Conservation (phyloP, 2,888 invertebrate species). For the Diarsia brunnea region DNA sequence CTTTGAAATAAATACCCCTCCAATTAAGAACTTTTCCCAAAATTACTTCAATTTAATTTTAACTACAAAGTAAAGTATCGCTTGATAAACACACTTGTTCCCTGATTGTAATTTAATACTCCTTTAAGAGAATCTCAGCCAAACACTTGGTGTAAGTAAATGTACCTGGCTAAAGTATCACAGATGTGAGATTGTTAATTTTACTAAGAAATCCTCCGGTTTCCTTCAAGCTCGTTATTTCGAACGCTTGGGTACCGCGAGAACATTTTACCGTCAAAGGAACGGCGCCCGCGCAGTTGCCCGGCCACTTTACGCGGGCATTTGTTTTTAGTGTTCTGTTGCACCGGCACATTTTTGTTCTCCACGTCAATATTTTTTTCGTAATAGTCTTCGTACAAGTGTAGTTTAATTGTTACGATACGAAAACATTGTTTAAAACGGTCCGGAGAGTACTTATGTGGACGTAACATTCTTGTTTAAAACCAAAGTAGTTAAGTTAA, state of each 20-base stretch:
- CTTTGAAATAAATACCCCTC: slow-evolving; percentile 42
- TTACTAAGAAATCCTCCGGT: slow-evolving; percentile 70
- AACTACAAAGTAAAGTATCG: slow-evolving; percentile 54
- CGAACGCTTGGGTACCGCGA: slow-evolving; percentile 65
- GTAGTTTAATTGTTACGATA: slow-evolving; percentile 64
- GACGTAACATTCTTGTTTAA: slow-evolving; percentile 28
- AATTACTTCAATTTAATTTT: slow-evolving; percentile 43
- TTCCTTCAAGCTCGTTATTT: slow-evolving; percentile 75
- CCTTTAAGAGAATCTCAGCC: slow-evolving; percentile 46
- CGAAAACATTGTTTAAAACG: slow-evolving; percentile 47
- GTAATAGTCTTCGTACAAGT: slow-evolving; percentile 55
- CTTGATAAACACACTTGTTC: slow-evolving; percentile 48
- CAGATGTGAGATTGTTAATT: slow-evolving; percentile 73
- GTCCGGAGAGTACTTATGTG: slow-evolving; percentile 15
- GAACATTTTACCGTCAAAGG: slow-evolving; percentile 72
- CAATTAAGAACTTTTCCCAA: slow-evolving; percentile 36
- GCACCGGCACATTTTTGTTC: slow-evolving; percentile 63
- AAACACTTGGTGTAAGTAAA: slow-evolving; percentile 61
- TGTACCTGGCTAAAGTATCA: slow-evolving; percentile 63
- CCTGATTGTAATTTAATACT: slow-evolving; percentile 67
- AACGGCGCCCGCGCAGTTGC: slow-evolving; percentile 71
- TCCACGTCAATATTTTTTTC: slow-evolving; percentile 65
- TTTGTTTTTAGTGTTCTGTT: slow-evolving; percentile 74
- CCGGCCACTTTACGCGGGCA: slow-evolving; percentile 71
- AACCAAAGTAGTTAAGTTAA: slow-evolving; percentile 30